These are phyloP conservation scores for Branchinecta sandiegonensis DNA, from an alignment of 2,888 invertebrate species.

Conservation along the genomic window DNA sequence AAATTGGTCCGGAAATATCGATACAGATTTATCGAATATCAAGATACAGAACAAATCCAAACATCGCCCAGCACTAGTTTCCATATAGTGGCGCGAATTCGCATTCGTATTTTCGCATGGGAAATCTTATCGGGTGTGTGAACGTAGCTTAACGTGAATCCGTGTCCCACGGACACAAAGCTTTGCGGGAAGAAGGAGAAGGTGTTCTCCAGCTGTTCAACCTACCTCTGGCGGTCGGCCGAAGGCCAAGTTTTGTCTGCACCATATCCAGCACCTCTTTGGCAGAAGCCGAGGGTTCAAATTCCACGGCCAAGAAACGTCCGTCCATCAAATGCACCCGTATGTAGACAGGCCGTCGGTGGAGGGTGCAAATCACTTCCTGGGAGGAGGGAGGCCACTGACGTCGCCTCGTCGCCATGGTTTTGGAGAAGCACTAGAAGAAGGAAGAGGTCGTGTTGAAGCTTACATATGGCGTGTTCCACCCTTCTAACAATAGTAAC, in stretches of 20 bases:
- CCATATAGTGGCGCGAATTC: too few species aligned
- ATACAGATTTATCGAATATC: too few species aligned
- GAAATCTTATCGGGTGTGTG: too few species aligned
- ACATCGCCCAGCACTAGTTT: too few species aligned
- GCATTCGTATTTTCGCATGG: too few species aligned
- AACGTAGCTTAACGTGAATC: too few species aligned
- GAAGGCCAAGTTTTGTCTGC: constrained; percentile 73
- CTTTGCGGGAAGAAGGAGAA: not conserved
- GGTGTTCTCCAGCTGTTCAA: constrained; percentile 24
- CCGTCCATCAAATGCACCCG: constrained; percentile 85
- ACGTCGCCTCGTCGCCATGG: constrained; percentile 49
- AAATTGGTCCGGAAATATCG: too few species aligned
- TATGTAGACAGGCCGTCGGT: constrained; percentile 75
- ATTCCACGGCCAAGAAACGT: constrained; percentile 79
- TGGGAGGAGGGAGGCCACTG: constrained; percentile 82
- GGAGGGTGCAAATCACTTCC: constrained; percentile 82
- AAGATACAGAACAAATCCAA: too few species aligned
- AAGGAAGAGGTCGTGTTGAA: constrained; percentile 17
- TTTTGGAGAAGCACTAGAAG: constrained; percentile 53
- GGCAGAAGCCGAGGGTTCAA: constrained; percentile 83
- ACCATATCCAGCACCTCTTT: constrained; percentile 75
- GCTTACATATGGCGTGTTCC: too few species aligned
- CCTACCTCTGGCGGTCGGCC: constrained; percentile 53
- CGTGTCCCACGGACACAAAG: too few species aligned
- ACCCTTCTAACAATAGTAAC: too few species aligned